These are phyloP conservation scores for Cariama cristata DNA, from an alignment of 2,113 vertebrate species.

Conservation along the genomic window DNA sequence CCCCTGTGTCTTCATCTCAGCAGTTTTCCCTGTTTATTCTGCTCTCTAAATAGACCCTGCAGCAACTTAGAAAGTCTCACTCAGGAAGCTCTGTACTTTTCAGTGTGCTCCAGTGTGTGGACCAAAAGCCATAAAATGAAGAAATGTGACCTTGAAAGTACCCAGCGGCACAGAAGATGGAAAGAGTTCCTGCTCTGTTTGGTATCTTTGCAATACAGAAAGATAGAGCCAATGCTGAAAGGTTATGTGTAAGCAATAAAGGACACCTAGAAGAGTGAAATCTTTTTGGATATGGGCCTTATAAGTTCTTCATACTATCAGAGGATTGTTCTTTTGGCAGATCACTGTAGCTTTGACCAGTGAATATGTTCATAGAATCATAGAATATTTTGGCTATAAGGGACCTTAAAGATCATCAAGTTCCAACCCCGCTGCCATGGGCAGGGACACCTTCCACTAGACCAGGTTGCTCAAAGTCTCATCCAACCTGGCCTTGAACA, in stretches of 20 bases:
- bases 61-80: neutral
- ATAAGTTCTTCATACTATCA: neutral
- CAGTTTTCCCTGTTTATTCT: neutral
- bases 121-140: neutral
- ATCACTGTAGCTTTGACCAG: neutral
- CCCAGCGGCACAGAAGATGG: neutral
- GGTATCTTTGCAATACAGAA: neutral
- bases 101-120: accelerated
- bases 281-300: neutral
- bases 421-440: too few species aligned
- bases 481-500: too few species aligned
- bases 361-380: neutral
- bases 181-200: neutral
- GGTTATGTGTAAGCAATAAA: neutral
- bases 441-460: too few species aligned
- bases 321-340: neutral
- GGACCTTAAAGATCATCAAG: too few species aligned
- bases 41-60: neutral
- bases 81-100: neutral
- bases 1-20: neutral
- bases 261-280: neutral
- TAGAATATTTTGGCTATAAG: too few species aligned
- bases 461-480: too few species aligned
- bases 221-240: neutral
- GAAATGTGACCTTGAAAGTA: neutral